These are phyloP conservation scores for Lochmaea capreae DNA, from an alignment of 2,888 invertebrate species.

Conservation along the genomic window DNA sequence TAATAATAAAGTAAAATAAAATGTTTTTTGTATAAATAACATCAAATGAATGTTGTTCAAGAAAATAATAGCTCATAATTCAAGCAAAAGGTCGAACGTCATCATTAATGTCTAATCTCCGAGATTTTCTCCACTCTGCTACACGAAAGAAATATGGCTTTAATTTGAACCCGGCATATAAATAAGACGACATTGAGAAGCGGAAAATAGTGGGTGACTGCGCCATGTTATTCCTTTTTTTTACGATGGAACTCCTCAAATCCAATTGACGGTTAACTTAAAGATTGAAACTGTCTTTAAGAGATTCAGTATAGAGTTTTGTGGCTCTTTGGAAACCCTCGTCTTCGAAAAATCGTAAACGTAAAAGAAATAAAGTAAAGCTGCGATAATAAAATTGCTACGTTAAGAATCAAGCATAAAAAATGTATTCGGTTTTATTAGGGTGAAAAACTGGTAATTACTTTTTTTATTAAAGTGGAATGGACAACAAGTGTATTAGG, in stretches of 20 bases:
- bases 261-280: conserved; percentile 6
- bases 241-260: conserved; percentile 10
- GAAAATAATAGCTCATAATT: no score
- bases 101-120: background rate
- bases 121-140: background rate
- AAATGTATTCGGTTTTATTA: background rate
- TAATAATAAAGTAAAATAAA: no score
- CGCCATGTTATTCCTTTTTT: conserved; percentile 14
- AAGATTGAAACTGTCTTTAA: conserved; percentile 2
- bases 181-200: conserved; percentile 20
- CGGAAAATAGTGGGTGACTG: conserved; percentile 11
- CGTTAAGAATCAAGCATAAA: background rate
- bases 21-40: no score
- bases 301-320: background rate
- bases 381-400: background rate
- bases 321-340: background rate
- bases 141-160: conserved; percentile 19
- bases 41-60: no score
- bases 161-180: conserved; percentile 24
- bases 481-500: no score
- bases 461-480: background rate
- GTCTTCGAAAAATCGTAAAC: background rate
- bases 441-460: background rate
- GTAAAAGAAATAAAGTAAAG: background rate
- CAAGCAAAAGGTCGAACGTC: conserved; percentile 7